Conservation (phyloP, 37 sponge, comb jelly and placozoan genomes). For the Dysidea cf. avara region DNA sequence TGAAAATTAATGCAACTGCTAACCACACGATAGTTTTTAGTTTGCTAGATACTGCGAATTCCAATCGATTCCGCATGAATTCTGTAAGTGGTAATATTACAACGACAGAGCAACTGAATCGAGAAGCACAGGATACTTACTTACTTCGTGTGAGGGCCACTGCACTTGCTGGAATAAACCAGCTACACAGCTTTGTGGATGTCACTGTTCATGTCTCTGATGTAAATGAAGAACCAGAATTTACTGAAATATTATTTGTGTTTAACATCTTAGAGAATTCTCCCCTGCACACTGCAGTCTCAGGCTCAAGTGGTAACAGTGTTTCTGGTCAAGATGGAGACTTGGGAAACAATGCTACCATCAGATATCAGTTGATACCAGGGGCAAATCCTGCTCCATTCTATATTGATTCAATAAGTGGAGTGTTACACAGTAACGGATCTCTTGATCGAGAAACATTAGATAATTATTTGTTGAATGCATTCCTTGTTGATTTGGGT, state of each 20-base stretch:
- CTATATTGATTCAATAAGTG: background rate
- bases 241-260: background rate
- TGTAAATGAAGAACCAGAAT: slow-evolving; percentile 61
- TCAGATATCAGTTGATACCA: slow-evolving; percentile 39
- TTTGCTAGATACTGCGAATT: background rate
- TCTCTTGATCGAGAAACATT: background rate
- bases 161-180: background rate
- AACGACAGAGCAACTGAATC: slow-evolving; percentile 26
- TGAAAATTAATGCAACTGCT: background rate
- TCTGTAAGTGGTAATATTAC: slow-evolving; percentile 35
- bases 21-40: slow-evolving; percentile 11
- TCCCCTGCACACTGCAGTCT: slow-evolving; percentile 7
- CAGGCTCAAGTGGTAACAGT: background rate
- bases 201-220: slow-evolving; percentile 38
- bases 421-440: background rate
- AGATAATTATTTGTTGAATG: slow-evolving; percentile 17
- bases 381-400: slow-evolving; percentile 5
- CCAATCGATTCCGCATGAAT: slow-evolving; percentile 35
- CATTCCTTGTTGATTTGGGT: slow-evolving; percentile 32
- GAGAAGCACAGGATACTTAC: slow-evolving; percentile 27
- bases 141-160: slow-evolving; percentile 49
- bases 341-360: slow-evolving; percentile 46
- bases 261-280: slow-evolving; percentile 45
- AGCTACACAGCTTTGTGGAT: background rate
- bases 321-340: slow-evolving; percentile 58